These are phyloP conservation scores for Anser brachyrhynchus DNA, from an alignment of 2,113 vertebrate species.

Conservation along the genomic window DNA sequence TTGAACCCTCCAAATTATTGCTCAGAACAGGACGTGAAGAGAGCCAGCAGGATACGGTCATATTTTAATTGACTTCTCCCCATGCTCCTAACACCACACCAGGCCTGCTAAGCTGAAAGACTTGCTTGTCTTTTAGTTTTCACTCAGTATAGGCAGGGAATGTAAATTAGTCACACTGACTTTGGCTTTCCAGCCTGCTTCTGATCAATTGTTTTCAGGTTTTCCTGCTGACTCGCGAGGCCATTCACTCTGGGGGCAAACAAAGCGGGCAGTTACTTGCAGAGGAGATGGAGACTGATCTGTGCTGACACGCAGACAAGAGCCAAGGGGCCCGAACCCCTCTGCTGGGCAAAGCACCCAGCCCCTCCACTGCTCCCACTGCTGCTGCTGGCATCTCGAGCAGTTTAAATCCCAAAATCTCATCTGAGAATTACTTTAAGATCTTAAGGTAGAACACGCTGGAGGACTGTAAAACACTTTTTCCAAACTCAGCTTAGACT, in stretches of 20 bases:
- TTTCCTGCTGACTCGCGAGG: slow-evolving; percentile 41
- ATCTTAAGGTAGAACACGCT: not conserved
- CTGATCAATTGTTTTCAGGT: slow-evolving; percentile 53
- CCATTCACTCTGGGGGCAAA: slow-evolving; percentile 1
- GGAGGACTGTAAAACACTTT: not conserved
- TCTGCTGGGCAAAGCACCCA: slow-evolving; percentile 14
- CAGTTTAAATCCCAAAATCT: not conserved
- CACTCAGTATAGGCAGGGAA: not conserved
- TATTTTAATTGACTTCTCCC: slow-evolving; percentile 41
- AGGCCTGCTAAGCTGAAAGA: slow-evolving; percentile 20
- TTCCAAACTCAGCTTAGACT: not conserved
- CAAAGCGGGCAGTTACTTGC: slow-evolving; percentile 52
- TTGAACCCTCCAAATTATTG: not conserved
- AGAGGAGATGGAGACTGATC: slow-evolving; percentile 46
- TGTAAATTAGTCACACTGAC: slow-evolving; percentile 53
- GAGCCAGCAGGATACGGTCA: not conserved
- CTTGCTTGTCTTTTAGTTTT: slow-evolving; percentile 32
- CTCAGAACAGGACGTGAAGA: not conserved
- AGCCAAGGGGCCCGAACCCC: not conserved
- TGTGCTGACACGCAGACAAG: not conserved
- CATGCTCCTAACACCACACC: not conserved
- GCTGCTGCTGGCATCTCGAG: not conserved
- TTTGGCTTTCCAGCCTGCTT: slow-evolving; percentile 43
- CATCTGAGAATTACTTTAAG: not conserved
- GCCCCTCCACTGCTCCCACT: slow-evolving; percentile 2